These are phyloP conservation scores for Dioctria rufipes DNA, from an alignment of 2,888 invertebrate species.

Conservation along the genomic window DNA sequence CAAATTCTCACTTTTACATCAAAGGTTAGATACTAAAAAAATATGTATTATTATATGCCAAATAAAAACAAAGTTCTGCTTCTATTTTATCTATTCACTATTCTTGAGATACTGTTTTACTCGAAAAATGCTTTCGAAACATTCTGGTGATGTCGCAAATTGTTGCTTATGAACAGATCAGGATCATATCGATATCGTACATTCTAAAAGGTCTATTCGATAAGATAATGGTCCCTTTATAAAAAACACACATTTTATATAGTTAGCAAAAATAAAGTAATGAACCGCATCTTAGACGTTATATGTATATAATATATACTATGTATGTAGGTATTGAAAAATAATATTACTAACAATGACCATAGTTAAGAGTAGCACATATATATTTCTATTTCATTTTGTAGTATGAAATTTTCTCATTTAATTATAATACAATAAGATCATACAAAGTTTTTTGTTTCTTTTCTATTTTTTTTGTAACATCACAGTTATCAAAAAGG, in stretches of 20 bases:
- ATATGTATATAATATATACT: not conserved
- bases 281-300: conserved; percentile 16
- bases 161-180: not conserved
- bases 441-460: conserved; percentile 37
- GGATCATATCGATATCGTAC: not conserved
- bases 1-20: no score
- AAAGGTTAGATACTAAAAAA: not conserved
- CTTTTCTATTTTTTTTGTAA: conserved; percentile 25
- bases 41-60: not conserved
- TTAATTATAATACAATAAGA: conserved; percentile 39
- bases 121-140: not conserved
- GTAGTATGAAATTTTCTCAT: conserved; percentile 24
- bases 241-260: conserved; percentile 24
- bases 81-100: not conserved
- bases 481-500: conserved; percentile 62
- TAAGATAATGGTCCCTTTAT: conserved; percentile 46
- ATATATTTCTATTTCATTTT: conserved; percentile 5
- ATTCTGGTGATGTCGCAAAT: no score
- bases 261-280: conserved; percentile 9
- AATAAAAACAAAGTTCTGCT: not conserved
- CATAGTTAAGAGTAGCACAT: conserved; percentile 3
- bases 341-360: conserved; percentile 7
- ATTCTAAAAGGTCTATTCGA: conserved; percentile 24
- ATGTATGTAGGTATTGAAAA: not conserved
- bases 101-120: not conserved